Base-by-base conservation (phyloP, 2,113 vertebrate genomes). In the Atlantisia rogersi region DNA sequence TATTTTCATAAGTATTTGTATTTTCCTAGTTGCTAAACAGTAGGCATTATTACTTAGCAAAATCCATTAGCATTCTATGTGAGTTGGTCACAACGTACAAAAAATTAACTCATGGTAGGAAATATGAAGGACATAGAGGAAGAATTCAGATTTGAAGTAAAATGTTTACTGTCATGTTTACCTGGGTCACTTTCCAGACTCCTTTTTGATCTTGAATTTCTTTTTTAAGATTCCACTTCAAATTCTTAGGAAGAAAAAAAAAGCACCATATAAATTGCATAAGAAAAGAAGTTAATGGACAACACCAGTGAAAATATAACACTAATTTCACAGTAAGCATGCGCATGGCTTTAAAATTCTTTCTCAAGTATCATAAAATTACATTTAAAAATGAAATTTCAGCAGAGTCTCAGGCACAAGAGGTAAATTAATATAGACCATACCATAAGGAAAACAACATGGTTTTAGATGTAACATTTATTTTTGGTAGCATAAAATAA, bases 221-320 rank as follows among this genome's bases (percentile, higher is more conserved):
- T 83, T 52, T 98, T 95, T 96, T 97, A 81, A 98, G 48, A 65
- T 95, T 97, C 1, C 82, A 88, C 76, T 95, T 92, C 12, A 84
- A 95, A 46, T 53, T 60, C 97, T 98, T 83, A 10, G 50, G 88
- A 68, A 3, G 25, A 3, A 26, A 65, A 37, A 25, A 40, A 82
- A 92, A 86, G 2, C 20, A 3, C 16, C 69, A 92, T n/a, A 40
- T 63, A 19, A 4, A 85, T 68, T 32, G 14, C 58, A 35, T 86
- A 48, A 94, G 44, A 56, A 75, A 86, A 71, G 15, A 81, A 65
- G 35, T 62, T 56, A 37, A 70, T 46, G 28, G 26, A 81, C 21
- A 80, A 73, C 29, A 81, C 14, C 25, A 94, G 83, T 3, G 77
- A 42, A 70, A 50, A 82, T 12, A 62, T 44, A 90, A 85, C 46